Base-by-base conservation (phyloP, 2,113 vertebrate species). In the Catharus minimus region DNA sequence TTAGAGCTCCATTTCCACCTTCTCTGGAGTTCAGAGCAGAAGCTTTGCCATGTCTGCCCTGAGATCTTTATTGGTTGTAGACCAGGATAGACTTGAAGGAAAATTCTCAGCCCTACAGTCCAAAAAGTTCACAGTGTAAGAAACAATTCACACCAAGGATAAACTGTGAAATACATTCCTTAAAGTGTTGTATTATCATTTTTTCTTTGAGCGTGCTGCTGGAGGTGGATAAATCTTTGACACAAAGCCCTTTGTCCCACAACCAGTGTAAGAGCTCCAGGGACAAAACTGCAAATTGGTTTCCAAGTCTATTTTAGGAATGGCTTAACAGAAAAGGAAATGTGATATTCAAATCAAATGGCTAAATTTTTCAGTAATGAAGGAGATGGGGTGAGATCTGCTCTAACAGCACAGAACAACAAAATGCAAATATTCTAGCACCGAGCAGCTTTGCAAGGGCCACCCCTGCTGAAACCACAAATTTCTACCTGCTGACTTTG, bases 91-190 rank as follows among this genome's bases (percentile, higher is more conserved):
- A 78, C 68, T 44, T 5, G 3, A 74, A 93, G 74, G 22, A 95
- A 93, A 95, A 95, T 87, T 89, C 71, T 83, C 81, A 61, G 41
- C 61, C 87, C 61, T 73, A 56, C 3, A 17, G 71, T 61, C 62
- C 73, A 69, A 73, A 90, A 95, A 77, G 87, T 92, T 96, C 94
- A 92, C 88, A 57, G 94, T 28, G 61, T 82, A 92, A 92, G 87
- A 96, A 95, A 88, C 90, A 96, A 96, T 96, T 97, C 95, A 94
- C 96, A 96, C 96, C 71, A 87, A 87, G 71, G 74, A 73, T 67
- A 93, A 97, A 86, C 93, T 96, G 96, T 95, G 94, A 96, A 97
- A 93, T 79, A 57, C 89, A 87, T 95, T 94, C 90, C 94, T 93
- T 60, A 91, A 88, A 91, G 95, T 96, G 95, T 96, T 91, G 85